Percentiles rank a stretch among this genome's conserved stretches.
Conservation (phyloP, 2,797 vertebrate species). For the Apodemus agrarius region DNA sequence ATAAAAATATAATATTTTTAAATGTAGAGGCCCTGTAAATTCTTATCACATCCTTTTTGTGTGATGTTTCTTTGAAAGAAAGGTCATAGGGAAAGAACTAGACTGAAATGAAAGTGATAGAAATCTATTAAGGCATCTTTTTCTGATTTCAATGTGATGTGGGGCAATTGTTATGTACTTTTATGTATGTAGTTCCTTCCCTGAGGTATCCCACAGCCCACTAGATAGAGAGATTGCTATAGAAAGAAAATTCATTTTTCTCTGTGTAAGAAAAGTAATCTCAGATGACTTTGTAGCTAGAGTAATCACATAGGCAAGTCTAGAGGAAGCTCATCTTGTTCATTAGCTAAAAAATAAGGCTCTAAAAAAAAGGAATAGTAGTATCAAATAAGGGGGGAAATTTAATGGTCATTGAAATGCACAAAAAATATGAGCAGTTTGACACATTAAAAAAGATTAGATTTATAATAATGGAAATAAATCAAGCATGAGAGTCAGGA, state of each 20-base stretch:
- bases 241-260: background rate
- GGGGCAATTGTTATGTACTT: background rate
- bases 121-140: background rate
- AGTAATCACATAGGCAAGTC: background rate
- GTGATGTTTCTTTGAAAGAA: constrained; percentile 43
- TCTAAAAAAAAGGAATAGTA: background rate
- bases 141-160: background rate
- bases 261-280: background rate
- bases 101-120: background rate
- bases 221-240: background rate
- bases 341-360: background rate
- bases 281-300: background rate
- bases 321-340: background rate
- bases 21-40: background rate
- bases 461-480: constrained; percentile 28
- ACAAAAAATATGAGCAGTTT: background rate
- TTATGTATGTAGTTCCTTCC: background rate
- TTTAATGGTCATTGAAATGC: background rate
- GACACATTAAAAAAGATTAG: background rate
- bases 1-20: background rate
- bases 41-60: constrained; percentile 5
- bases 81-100: constrained; percentile 11
- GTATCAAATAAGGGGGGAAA: background rate
- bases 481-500: background rate
- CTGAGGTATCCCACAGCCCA: background rate